Evolutionary conservation across 2,888 invertebrate genomes (phyloP).

Genomic region (Cosmopolites sordidus): DNA sequence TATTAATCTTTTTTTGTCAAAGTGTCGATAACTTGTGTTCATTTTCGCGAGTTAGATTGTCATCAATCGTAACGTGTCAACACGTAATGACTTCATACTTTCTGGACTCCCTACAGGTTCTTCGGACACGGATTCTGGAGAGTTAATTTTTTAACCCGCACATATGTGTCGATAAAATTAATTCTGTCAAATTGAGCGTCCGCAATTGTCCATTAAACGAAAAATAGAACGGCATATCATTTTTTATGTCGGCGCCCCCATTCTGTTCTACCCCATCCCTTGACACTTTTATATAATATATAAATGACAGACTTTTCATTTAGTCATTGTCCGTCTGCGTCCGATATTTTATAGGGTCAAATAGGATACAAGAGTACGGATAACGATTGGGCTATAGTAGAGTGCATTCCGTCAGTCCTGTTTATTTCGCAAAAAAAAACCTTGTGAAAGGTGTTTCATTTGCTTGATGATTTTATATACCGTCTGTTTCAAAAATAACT

Average conservation of each 20-base stretch:
- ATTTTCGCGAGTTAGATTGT: too few species aligned
- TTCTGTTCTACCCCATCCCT: conserved; percentile 17
- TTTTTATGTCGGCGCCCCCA: conserved; percentile 26
- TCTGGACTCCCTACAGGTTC: background rate
- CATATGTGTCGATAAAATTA: conserved; percentile 21
- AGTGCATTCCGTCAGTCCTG: conserved; percentile 9
- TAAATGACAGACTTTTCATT: conserved; percentile 43
- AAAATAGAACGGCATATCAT: conserved; percentile 29
- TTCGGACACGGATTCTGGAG: background rate
- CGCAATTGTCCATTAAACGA: conserved; percentile 31
- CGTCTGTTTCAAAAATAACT: too few species aligned
- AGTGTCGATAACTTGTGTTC: too few species aligned
- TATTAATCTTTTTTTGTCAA: too few species aligned
- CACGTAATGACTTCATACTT: background rate
- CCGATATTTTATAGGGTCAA: conserved; percentile 26
- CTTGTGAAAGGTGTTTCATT: too few species aligned
- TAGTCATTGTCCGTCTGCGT: conserved; percentile 28
- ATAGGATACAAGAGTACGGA: conserved; percentile 14
- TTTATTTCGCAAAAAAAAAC: too few species aligned
- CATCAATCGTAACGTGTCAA: too few species aligned
- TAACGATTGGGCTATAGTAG: background rate
- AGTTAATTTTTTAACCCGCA: background rate
- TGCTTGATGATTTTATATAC: too few species aligned
- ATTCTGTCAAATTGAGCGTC: conserved; percentile 32
- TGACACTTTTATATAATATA: conserved; percentile 35